Percentiles rank a stretch among this genome's conserved stretches.
These are phyloP conservation scores for Mormyrus proboscirostris DNA, from an alignment of 2,797 vertebrate genomes.

Conservation along the genomic window DNA sequence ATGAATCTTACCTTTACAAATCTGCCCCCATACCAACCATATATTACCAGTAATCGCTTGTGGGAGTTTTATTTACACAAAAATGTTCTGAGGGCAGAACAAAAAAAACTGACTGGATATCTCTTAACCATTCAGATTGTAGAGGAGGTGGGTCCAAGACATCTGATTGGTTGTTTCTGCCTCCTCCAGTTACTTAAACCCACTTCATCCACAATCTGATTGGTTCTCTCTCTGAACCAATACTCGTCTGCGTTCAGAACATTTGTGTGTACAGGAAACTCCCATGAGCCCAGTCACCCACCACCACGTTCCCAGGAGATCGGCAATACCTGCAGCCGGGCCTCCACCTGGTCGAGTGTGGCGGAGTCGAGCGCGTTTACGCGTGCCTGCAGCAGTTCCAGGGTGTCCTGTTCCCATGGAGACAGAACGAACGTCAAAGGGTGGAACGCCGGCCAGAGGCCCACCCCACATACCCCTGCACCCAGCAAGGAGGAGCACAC, in stretches of 20 bases:
- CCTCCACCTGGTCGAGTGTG: conserved; percentile 89
- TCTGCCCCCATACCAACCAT: background rate
- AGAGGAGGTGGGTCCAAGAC: background rate
- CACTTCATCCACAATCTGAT: background rate
- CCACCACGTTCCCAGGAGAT: background rate
- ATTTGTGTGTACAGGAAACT: background rate
- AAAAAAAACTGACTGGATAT: background rate
- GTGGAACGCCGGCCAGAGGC: background rate
- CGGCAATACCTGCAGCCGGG: conserved; percentile 76
- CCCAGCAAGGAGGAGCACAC: conserved; percentile 24
- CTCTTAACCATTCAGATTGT: background rate
- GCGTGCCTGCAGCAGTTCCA: conserved; percentile 84
- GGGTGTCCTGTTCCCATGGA: conserved; percentile 65
- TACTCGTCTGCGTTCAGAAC: background rate
- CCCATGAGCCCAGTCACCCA: background rate
- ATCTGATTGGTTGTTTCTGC: background rate
- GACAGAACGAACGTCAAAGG: background rate
- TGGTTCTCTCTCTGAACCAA: background rate
- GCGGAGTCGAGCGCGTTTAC: conserved; percentile 79
- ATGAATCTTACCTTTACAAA: background rate
- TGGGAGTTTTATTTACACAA: background rate
- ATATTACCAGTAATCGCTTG: background rate
- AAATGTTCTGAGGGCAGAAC: background rate
- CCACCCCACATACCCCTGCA: background rate
- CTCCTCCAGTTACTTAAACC: background rate